phyloP scores from a whole-genome alignment of 2,888 invertebrate genomes.

The Yponomeuta sedellus region DNA sequence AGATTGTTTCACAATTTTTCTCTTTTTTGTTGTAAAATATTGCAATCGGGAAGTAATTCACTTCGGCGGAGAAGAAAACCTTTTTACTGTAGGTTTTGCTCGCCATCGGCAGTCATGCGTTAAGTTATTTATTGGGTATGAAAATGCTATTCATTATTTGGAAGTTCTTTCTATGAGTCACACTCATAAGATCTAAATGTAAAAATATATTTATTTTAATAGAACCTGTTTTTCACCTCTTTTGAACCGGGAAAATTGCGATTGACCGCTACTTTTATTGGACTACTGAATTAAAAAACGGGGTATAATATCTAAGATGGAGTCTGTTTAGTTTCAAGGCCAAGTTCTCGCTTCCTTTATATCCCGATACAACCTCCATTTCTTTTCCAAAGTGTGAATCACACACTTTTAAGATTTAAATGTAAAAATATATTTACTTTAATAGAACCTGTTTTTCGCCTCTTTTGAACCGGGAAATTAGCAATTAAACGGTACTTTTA shows the following conservation, averaged over 20 bases:
- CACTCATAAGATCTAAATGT: neutral
- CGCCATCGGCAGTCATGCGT: conserved; percentile 25
- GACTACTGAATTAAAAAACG: too few species aligned
- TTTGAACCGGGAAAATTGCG: too few species aligned
- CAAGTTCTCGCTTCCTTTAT: too few species aligned
- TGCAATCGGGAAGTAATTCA: conserved; percentile 67
- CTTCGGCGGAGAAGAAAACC: conserved; percentile 64
- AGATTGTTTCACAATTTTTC: conserved; percentile 49
- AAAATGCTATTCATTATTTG: conserved; percentile 10
- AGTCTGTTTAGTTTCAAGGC: too few species aligned
- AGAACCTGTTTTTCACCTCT: neutral
- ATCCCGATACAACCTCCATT: too few species aligned
- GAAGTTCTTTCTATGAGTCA: neutral
- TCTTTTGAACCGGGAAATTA: too few species aligned
- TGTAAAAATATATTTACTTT: neutral
- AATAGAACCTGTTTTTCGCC: neutral
- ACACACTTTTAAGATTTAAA: neutral
- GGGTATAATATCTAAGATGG: too few species aligned
- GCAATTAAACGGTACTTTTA: too few species aligned
- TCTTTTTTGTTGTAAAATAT: conserved; percentile 44
- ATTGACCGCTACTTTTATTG: too few species aligned
- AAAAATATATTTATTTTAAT: neutral
- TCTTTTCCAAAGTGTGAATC: too few species aligned
- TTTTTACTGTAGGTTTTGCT: conserved; percentile 62
- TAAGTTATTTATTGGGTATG: conserved; percentile 34